Conservation (phyloP, 2,113 vertebrate species). For the Tyto alba region DNA sequence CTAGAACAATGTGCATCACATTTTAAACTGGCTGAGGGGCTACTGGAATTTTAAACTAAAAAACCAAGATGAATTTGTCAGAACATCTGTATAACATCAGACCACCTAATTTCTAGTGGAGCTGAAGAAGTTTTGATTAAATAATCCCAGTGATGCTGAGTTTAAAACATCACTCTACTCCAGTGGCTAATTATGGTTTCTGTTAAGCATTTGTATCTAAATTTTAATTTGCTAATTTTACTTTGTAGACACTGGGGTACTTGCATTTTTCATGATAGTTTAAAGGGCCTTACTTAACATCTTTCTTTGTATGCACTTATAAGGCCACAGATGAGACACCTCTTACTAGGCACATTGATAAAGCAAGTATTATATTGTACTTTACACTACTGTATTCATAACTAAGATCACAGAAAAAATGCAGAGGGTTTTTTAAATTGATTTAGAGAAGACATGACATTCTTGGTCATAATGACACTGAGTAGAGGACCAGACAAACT, state of each 20-base stretch:
- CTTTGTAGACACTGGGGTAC: neutral
- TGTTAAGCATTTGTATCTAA: neutral
- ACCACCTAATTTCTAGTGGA: neutral
- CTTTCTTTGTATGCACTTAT: neutral
- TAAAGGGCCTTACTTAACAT: neutral
- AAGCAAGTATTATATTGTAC: neutral
- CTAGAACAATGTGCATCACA: neutral
- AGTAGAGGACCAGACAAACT: neutral
- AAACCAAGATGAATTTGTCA: neutral
- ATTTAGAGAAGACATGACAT: neutral
- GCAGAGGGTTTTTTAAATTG: neutral
- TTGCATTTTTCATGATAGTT: neutral
- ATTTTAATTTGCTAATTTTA: neutral
- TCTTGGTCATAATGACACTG: neutral
- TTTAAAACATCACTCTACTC: neutral
- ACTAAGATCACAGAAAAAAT: neutral
- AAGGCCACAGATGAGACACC: neutral
- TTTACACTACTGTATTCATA: neutral
- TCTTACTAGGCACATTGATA: neutral
- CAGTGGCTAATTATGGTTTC: neutral
- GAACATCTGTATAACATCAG: neutral
- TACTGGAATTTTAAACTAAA: neutral
- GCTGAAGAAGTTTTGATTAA: neutral
- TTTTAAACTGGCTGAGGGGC: neutral
- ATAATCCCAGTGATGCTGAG: neutral